These are phyloP conservation scores for Pogonophryne albipinna DNA, from an alignment of 2,797 vertebrate genomes.

Conservation along the genomic window DNA sequence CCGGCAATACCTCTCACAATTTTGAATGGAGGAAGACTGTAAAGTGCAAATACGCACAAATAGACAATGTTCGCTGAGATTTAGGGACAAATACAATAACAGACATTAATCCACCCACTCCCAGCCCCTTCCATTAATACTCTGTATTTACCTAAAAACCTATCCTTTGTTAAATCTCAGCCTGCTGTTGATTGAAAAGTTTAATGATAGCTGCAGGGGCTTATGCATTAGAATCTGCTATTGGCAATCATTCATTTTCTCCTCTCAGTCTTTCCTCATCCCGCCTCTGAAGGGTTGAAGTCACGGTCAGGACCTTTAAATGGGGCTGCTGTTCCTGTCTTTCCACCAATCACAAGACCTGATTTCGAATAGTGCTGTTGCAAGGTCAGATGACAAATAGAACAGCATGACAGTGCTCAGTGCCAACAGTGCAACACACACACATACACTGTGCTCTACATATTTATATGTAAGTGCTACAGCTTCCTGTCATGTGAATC, in stretches of 20 bases:
- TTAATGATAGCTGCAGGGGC: slow-evolving; percentile 80
- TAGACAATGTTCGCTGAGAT: slow-evolving; percentile 41
- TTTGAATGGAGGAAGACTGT: not conserved
- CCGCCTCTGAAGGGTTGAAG: slow-evolving; percentile 79
- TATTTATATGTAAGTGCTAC: slow-evolving; percentile 43
- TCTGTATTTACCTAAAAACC: slow-evolving; percentile 70
- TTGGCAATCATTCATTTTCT: slow-evolving; percentile 63
- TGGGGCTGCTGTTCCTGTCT: slow-evolving; percentile 51
- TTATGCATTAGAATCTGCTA: slow-evolving; percentile 73
- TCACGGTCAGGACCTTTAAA: slow-evolving; percentile 74
- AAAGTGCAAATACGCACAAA: slow-evolving; percentile 22
- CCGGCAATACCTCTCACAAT: slow-evolving; percentile 37
- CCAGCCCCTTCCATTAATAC: slow-evolving; percentile 37
- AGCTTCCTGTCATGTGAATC: slow-evolving; percentile 61
- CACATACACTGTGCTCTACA: slow-evolving; percentile 26
- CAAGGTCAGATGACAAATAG: slow-evolving; percentile 74
- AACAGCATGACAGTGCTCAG: slow-evolving; percentile 60
- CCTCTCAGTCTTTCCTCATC: slow-evolving; percentile 55
- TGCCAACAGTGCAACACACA: slow-evolving; percentile 47
- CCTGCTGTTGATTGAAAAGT: slow-evolving; percentile 76
- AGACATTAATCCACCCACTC: slow-evolving; percentile 17
- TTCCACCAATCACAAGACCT: slow-evolving; percentile 73
- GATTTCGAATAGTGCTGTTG: slow-evolving; percentile 52
- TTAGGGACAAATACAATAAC: slow-evolving; percentile 34
- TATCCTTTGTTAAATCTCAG: slow-evolving; percentile 67